Conservation (phyloP, 2,888 invertebrate genomes). For the Romanomermis culicivorax region DNA sequence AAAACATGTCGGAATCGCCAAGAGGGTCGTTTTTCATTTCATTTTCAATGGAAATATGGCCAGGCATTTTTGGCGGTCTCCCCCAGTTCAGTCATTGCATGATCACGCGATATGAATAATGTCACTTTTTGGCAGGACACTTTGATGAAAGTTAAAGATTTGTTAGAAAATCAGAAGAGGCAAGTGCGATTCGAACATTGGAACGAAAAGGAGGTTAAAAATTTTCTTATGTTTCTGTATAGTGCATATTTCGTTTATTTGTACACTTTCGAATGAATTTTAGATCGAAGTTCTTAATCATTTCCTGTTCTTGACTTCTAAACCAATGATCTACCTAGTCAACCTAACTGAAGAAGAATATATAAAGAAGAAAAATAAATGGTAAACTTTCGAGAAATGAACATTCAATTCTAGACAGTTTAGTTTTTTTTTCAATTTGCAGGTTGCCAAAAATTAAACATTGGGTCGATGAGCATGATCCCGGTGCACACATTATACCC, state of each 20-base stretch:
- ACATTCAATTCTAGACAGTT: too few relatives aligned
- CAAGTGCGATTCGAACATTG: constrained; percentile 80
- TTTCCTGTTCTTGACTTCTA: constrained; percentile 83
- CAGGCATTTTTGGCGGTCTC: too few relatives aligned
- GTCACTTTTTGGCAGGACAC: constrained; percentile 47
- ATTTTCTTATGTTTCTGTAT: not conserved
- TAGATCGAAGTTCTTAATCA: constrained; percentile 90
- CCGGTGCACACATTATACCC: constrained; percentile 75
- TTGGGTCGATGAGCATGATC: constrained; percentile 92
- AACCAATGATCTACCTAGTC: constrained; percentile 86
- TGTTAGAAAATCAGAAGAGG: constrained; percentile 66
- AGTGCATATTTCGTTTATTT: not conserved
- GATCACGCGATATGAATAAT: too few relatives aligned
- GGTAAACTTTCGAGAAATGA: constrained; percentile 3
- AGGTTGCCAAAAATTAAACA: constrained; percentile 90
- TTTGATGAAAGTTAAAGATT: constrained; percentile 55
- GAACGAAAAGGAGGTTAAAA: constrained; percentile 60
- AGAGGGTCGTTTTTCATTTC: too few relatives aligned
- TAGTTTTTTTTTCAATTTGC: not conserved
- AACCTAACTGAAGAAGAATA: constrained; percentile 95
- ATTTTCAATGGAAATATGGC: too few relatives aligned
- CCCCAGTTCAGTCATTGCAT: too few relatives aligned
- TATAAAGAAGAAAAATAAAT: constrained; percentile 56
- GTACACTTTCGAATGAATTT: constrained; percentile 26
- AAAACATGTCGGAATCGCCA: too few relatives aligned